Conservation (phyloP, 2,888 invertebrate species). For the Meandrusa payeni region DNA sequence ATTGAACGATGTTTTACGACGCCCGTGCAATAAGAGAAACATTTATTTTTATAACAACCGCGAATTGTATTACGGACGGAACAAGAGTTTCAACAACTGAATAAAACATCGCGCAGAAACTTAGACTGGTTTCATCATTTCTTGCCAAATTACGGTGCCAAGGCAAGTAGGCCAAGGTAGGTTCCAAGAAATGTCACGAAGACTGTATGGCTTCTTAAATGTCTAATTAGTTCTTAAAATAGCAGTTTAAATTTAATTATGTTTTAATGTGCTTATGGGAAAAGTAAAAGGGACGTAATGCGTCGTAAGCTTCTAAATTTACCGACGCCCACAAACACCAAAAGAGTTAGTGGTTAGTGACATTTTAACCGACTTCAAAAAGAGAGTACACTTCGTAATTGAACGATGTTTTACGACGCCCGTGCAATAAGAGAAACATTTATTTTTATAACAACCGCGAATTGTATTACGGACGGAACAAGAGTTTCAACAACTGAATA, state of each 20-base stretch:
- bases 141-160: constrained; percentile 50
- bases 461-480: constrained; percentile 18
- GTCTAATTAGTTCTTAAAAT: constrained; percentile 40
- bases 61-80: constrained; percentile 13
- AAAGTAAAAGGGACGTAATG: no score
- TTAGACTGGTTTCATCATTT: constrained; percentile 57
- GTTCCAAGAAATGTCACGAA: constrained; percentile 40
- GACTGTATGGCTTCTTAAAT: constrained; percentile 47
- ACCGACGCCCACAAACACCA: no score
- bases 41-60: constrained; percentile 5
- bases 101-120: constrained; percentile 47
- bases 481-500: constrained; percentile 38
- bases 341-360: no score
- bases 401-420: constrained; percentile 5
- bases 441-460: constrained; percentile 2
- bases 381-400: constrained; percentile 2
- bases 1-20: constrained; percentile 7
- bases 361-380: no score
- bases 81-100: constrained; percentile 32
- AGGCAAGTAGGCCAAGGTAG: no score
- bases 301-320: no score
- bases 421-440: constrained; percentile 3
- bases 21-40: background rate
- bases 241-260: constrained; percentile 2
- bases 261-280: no score